A percentile compares a stretch with the other conserved stretches of the same genome.
Evolutionary conservation across 2,113 vertebrate genomes (phyloP).

Genomic region (Illadopsis cleaveri): DNA sequence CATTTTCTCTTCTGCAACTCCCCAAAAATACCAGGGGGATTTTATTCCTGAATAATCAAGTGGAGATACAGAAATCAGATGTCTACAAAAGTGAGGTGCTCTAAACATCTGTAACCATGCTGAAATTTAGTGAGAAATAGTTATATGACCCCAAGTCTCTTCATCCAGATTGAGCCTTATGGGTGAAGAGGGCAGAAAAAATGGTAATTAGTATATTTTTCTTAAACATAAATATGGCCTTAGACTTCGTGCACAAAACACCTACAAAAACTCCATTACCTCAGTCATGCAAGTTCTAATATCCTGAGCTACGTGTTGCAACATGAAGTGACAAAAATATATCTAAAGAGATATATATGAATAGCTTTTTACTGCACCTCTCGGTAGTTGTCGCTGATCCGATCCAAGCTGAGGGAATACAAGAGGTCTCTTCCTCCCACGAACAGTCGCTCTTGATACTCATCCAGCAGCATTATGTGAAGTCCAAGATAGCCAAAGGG

Average conservation of each 20-base stretch:
- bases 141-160: not conserved
- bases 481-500: slow-evolving; percentile 84
- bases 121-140: not conserved
- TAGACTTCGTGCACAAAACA: not conserved
- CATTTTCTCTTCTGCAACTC: not conserved
- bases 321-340: not conserved
- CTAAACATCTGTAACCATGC: not conserved
- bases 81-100: not conserved
- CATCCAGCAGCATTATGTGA: slow-evolving; percentile 89
- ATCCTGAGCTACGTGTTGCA: not conserved
- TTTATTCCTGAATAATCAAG: not conserved
- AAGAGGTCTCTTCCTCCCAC: slow-evolving; percentile 90
- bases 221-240: not conserved
- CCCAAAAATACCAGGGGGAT: not conserved
- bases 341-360: not conserved
- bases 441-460: slow-evolving; percentile 90
- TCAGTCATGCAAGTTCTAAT: not conserved
- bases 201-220: not conserved
- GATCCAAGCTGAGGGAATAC: slow-evolving; percentile 92
- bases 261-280: not conserved
- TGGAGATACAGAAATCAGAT: not conserved
- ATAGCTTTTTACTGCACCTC: slow-evolving; percentile 78
- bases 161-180: not conserved
- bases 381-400: slow-evolving; percentile 81
- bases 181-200: not conserved